Evolutionary conservation across 1,140 invertebrate genomes (phyloP), one percentile per base, ranked within the genome.

Genomic region (Drosophila pallidifrons): DNA sequence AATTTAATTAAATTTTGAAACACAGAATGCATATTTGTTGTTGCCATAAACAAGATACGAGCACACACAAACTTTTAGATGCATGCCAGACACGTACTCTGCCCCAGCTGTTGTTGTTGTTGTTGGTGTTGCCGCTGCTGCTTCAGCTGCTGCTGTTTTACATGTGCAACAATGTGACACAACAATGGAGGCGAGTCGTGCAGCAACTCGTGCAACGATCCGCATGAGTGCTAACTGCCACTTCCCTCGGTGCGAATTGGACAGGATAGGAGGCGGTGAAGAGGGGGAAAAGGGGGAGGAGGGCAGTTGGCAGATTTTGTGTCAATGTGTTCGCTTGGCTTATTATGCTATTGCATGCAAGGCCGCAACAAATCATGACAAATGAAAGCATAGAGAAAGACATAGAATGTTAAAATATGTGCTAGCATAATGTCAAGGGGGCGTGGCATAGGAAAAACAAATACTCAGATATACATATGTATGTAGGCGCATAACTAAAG

Each of bases 151-250:
- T 74, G 49, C 52, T 68, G 68, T 32, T 66, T 68, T 55, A 75
- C 73, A 89, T 89, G 73, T 75, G 83, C 82, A 83, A 89, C 83
- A 88, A 83, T 81, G 82, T 88, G 83, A 66, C 83, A 82, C 79
- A 87, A 83, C 83, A 87, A 87, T 88, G 77, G 73, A 38, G 71
- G 55, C 81, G 68, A 88, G 60, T 85, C 85, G 83, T 88, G 82
- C 83, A 78, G 83, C 80, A 72, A 82, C 11, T 77, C 77, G 85
- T 85, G 77, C 85, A 88, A 85, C 83, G 77, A 88, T 77, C 52
- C 83, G 81, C 77, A 81, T 88, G 83, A 88, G 83, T 89, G 83
- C 81, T 89, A 77, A 88, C 77, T 83, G 81, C 73, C 73, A 46
- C 65, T 45, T 32, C 2, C 10, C 49, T 45, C 51, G 28, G 25